Base-by-base conservation (phyloP, 2,797 vertebrate genomes). In the Antennarius maculatus region DNA sequence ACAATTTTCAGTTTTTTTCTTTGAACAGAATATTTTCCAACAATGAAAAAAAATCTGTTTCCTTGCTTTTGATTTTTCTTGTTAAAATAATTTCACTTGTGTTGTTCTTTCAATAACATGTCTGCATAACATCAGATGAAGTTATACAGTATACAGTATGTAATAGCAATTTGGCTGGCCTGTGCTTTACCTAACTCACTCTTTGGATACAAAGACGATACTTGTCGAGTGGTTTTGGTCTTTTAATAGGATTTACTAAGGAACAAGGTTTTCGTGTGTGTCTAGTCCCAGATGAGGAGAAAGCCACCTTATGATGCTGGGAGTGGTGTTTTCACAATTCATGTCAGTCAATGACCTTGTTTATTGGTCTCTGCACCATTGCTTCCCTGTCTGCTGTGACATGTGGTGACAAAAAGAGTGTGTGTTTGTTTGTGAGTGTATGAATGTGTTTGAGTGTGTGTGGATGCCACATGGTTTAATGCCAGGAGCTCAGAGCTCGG, bases 291-390 rank as follows among this genome's bases (percentile, higher is more conserved):
- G 13, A 39, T 50, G 13, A 63, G 48, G 53, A 16, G 0, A 3
- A 56, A 57, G 6, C 16, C 27, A 23, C 28, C 37, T 51, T 4
- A 5, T 29, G 23, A 42, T 37, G 46, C 52, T 23, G 4, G 28
- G 48, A 27, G 29, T 1, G 11, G 27, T 10, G 15, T 48, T 31
- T 61, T 58, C 37, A 61, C 65, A 50, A 55, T 52, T 63, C 53
- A 11, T 46, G 67, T 66, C 53, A 67, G 48, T 43, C 37, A 54
- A 82, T 71, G 76, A 86, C 76, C 76, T 81, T 88, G 87, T 82
- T 76, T 81, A 80, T 56, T 56, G 43, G 23, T 64, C 67, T 66
- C 64, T 56, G 72, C 60, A 42, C 37, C 60, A 66, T 68, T 69
- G 46, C 58, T 59, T 77, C 74, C 47, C 79, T 68, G 80, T 75